Evolutionary conservation across 2,888 invertebrate species (phyloP), one percentile per base, ranked within the genome.

Genomic region (Epinotia bilunana): DNA sequence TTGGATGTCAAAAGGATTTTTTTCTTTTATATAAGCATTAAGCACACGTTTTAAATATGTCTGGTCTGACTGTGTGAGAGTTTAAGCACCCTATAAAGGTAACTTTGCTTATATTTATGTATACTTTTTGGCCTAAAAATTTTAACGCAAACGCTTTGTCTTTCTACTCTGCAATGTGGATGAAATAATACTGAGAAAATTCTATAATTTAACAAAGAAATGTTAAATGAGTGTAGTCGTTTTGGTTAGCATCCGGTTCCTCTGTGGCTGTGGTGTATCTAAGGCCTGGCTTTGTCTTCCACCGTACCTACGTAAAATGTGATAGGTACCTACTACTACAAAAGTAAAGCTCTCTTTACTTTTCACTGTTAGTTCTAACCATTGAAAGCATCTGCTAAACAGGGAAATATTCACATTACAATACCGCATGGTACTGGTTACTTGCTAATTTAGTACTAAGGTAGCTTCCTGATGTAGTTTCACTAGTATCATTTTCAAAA

Each of bases 371-470:
- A 71, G 62, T 62, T 65, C 71, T 75, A 67, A 67, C 71, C 67
- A 55, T 67, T 67, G 71, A 75, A 67, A 72, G 67, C 61, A 72
- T 71, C 61, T 75, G 75, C 61, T 75, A 75, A 75, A 71, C 58
- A 46, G 60, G 18, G 58, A n/a, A 28, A n/a, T 16, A 33, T 57
- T 71, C 20, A 12, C 55, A 23, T 53, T 58, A 28, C 55, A 64
- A 71, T 49, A 55, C 23, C 69, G 18, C 57, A 39, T 63, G 20
- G 49, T 33, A 49, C 57, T 18, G 62, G 43, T 23, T 23, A 46
- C 5, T 46, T 62, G 64, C 46, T 72, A 64, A 64, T 46, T 43
- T 33, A 61, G 33, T 61, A 13, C 61, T 16, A 53, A 53, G 49
- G 49, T 16, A 9, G 33, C 49, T 49, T 60, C 28, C 16, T 16